Evolutionary conservation across 1,140 invertebrate species (phyloP), one percentile per base, ranked within the genome.

Genomic region (Spodoptera frugiperda): DNA sequence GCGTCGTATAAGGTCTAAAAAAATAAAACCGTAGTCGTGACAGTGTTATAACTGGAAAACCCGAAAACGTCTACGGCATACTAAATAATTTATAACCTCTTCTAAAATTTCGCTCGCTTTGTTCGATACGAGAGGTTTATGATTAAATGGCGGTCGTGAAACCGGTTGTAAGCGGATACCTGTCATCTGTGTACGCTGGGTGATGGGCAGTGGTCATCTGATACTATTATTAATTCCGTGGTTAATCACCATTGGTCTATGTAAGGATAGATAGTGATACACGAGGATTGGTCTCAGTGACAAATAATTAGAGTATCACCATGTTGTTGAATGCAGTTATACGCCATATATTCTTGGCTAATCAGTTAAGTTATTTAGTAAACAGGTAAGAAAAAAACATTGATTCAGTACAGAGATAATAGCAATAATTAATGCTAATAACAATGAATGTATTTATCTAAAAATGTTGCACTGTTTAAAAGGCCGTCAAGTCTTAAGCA

Each of bases 1-100:
- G 1, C 5, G 9, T 10, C 5, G 6, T 68, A 68, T 44, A 68
- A 15, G 33, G 30, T 39, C 44, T n/a, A 33, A 2, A 68, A n/a
- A 53, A 49, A 53, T 51, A 11, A 17, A 30, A 14, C 9, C 25
- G 30, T 53, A 30, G n/a, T 15, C 65, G 30, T 53, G 19, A 68
- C 65, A 33, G 39, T 48, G 44, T 4, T 17, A 21, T 44, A 25
- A 44, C 44, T 65, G 61, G 39, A 65, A 48, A 25, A 25, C 25
- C 25, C 25, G 25, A 25, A 25, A 65, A 48, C 61, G 61, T 65
- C 19, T 68, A 33, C 46, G 17, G 1, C 11, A 44, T 68, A 51
- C 51, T 33, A 48, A 71, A 75, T 82, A 76, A 79, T 78, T 82
- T 68, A 82, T 78, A 25, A 67, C 55, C 57, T 49, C 48, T 81